phyloP scores from a whole-genome alignment of 2,888 invertebrate species.

The Nomada fucata region DNA sequence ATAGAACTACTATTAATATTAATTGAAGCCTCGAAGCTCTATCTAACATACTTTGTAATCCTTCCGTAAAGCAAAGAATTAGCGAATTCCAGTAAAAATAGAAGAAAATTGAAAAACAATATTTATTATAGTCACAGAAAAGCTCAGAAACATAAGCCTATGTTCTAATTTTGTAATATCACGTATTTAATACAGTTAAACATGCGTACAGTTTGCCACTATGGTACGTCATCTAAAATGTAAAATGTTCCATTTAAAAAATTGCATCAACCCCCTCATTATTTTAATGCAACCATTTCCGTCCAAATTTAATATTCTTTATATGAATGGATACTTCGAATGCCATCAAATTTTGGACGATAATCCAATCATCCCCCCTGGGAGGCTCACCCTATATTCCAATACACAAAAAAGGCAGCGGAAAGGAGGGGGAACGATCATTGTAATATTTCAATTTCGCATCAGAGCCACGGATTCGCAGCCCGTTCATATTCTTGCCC shows the following conservation, averaged over 20 bases:
- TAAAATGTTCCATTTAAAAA: not conserved
- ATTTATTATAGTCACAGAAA: no score
- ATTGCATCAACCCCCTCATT: not conserved
- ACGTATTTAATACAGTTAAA: no score
- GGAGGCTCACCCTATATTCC: constrained; percentile 2
- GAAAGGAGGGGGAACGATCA: constrained; percentile 5
- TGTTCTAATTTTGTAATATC: no score
- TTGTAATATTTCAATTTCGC: constrained; percentile 55
- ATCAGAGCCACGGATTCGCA: constrained; percentile 28
- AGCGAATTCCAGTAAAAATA: no score
- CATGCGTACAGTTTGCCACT: no score
- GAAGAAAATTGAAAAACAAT: no score
- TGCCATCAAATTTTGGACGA: not conserved
- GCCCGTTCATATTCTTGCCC: constrained; percentile 28
- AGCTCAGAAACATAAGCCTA: no score
- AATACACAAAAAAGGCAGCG: constrained; percentile 1
- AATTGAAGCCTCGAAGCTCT: no score
- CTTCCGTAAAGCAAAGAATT: no score
- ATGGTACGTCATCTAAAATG: not conserved
- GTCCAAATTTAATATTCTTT: not conserved
- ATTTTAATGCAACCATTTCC: not conserved
- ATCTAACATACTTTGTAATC: no score
- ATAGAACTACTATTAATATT: no score
- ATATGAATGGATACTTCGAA: not conserved
- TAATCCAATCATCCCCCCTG: not conserved